Base-by-base conservation (phyloP, 2,113 vertebrate genomes). In the Candoia aspera region DNA sequence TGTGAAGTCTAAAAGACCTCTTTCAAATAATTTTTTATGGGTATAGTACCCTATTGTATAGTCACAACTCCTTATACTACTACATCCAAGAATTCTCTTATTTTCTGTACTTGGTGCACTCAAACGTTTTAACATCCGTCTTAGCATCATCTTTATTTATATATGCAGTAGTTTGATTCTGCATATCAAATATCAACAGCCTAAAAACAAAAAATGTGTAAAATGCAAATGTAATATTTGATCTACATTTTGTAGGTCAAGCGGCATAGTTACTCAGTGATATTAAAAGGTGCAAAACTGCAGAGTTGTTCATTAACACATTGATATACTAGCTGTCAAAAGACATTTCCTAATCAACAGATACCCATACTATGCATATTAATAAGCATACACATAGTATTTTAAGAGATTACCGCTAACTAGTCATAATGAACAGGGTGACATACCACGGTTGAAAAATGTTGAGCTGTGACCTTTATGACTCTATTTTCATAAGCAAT, bases 241-340 rank as follows among this genome's bases (percentile, higher is more conserved):
- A 37, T 85, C 92, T 92, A 26, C 55, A 26, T 95, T 96, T 96
- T 96, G 90, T 95, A 94, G 93, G 93, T 94, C 88, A 90, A 79
- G 54, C 87, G 73, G 59, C 60, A 93, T 87, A 88, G 84, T 94
- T 90, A 93, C 53, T 91, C 95, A 84, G 53, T 84, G 95, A 4
- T 79, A 59, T 89, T 94, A 92, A 94, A 95, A 92, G 54, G 29
- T 62, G 91, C 33, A 0, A 62, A 94, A 83, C 23, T 92, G 13
- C 84, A 62, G 83, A 93, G 89, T 93, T 95, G 0, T 92, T 95
- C 89, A 95, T 93, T 96, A 62, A 94, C 58, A 92, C 93, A 91
- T 86, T 6, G 90, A 42, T 59, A 24, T 54, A 84, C 85, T 93
- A 92, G 91, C 73, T 84, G 93, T 84, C 94, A 86, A 93, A 29